A percentile compares a stretch with the other conserved stretches of the same genome.
Evolutionary conservation across 2,888 invertebrate species (phyloP).

Genomic region (Julus scanicus): DNA sequence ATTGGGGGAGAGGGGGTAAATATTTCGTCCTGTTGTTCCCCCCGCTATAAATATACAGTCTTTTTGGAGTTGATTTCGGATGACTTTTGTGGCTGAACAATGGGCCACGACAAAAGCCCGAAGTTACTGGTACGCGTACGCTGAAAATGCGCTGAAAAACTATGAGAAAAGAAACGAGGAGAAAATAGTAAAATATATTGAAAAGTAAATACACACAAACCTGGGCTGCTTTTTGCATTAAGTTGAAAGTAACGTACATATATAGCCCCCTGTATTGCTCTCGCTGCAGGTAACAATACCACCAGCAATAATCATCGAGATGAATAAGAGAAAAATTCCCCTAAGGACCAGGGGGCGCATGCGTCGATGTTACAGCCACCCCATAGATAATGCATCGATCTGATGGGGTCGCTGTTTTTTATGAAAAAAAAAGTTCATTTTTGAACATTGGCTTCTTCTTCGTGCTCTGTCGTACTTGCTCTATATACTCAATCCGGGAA

Average conservation of each 20-base stretch:
- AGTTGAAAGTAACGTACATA: neutral
- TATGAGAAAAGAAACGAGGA: neutral
- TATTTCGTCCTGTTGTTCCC: neutral
- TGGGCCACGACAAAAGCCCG: neutral
- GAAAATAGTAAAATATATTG: neutral
- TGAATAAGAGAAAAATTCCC: neutral
- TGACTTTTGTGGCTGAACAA: neutral
- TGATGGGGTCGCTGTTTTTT: neutral
- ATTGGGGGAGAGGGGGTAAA: neutral
- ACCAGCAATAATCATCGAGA: neutral
- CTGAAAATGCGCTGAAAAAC: neutral
- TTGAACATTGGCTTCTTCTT: neutral
- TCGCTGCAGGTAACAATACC: neutral
- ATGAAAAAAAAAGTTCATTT: neutral
- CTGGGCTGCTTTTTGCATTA: slow-evolving; percentile 1
- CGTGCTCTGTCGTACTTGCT: no score
- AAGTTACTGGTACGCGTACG: neutral
- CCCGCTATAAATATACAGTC: neutral
- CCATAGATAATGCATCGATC: neutral
- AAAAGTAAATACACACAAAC: neutral
- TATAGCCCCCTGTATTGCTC: no score
- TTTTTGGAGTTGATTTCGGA: neutral
- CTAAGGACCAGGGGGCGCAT: neutral
- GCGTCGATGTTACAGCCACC: neutral
- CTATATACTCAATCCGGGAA: neutral